Evolutionary conservation across 2,113 vertebrate species (phyloP).

Genomic region (Smithornis capensis): DNA sequence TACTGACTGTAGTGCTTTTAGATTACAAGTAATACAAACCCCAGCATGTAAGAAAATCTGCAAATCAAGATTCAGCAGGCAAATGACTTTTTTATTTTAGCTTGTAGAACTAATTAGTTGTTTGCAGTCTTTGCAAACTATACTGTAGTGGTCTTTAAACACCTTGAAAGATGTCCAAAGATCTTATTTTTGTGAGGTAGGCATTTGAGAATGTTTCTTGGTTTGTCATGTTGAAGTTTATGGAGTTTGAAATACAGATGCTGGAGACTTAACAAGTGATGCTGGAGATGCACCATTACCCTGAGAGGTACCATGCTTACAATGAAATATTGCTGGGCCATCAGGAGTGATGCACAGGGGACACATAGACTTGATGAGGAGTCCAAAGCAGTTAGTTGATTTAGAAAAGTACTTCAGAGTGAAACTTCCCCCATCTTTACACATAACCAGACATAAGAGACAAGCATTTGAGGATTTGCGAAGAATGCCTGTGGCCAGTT

Average conservation of each 20-base stretch:
- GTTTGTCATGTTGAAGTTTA: neutral
- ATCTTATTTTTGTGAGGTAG: neutral
- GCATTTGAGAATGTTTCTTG: neutral
- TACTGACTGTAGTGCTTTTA: neutral
- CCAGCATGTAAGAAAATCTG: neutral
- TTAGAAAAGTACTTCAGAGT: neutral
- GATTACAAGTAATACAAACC: neutral
- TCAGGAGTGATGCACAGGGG: neutral
- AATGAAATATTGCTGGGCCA: neutral
- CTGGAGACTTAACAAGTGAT: neutral
- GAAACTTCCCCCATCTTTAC: neutral
- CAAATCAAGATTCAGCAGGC: neutral
- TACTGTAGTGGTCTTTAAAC: neutral
- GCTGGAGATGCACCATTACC: neutral
- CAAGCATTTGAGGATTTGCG: neutral
- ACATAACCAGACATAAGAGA: fast-evolving
- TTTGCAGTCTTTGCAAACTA: neutral
- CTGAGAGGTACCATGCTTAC: neutral
- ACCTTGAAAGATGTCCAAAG: neutral
- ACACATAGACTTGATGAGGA: neutral
- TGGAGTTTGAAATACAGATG: neutral
- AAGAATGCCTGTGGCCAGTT: neutral
- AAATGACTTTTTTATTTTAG: neutral
- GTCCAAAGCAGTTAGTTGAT: neutral
- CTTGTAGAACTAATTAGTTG: neutral